Evolutionary conservation across 1,140 invertebrate species (phyloP).

Genomic region (Danaus plexippus): DNA sequence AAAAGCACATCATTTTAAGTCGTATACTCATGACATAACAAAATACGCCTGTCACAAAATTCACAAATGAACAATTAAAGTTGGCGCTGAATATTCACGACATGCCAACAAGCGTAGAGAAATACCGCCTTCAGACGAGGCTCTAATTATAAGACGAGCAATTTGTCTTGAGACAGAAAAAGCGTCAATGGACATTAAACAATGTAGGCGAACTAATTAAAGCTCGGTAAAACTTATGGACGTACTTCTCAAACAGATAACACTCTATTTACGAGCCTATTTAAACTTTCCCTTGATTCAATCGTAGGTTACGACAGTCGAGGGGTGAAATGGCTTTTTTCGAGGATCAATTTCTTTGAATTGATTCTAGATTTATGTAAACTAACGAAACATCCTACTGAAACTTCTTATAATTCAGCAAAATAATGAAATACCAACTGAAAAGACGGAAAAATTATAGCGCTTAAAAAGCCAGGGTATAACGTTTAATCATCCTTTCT

Average conservation of each 20-base stretch:
- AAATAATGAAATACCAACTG: too few species aligned
- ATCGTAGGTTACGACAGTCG: slow-evolving; percentile 11
- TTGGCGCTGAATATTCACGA: slow-evolving; percentile 20
- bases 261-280: slow-evolving; percentile 3
- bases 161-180: slow-evolving; percentile 29
- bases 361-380: too few species aligned
- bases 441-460: too few species aligned
- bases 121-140: slow-evolving; percentile 21
- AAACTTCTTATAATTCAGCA: too few species aligned
- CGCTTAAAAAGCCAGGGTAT: too few species aligned
- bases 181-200: slow-evolving; percentile 23
- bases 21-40: too few species aligned
- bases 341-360: slow-evolving; percentile 11
- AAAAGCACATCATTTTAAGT: too few species aligned
- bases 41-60: too few species aligned
- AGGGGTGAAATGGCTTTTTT: slow-evolving; percentile 7
- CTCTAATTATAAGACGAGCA: slow-evolving; percentile 30
- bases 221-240: slow-evolving; percentile 1
- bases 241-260: neutral
- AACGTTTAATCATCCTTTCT: too few species aligned
- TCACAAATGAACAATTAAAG: slow-evolving; percentile 22
- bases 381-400: too few species aligned
- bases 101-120: slow-evolving; percentile 23
- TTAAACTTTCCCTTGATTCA: slow-evolving; percentile 14
- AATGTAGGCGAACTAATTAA: slow-evolving; percentile 26